Evolutionary conservation across 2,797 vertebrate genomes (phyloP).

Genomic region (Chrosomus eos): DNA sequence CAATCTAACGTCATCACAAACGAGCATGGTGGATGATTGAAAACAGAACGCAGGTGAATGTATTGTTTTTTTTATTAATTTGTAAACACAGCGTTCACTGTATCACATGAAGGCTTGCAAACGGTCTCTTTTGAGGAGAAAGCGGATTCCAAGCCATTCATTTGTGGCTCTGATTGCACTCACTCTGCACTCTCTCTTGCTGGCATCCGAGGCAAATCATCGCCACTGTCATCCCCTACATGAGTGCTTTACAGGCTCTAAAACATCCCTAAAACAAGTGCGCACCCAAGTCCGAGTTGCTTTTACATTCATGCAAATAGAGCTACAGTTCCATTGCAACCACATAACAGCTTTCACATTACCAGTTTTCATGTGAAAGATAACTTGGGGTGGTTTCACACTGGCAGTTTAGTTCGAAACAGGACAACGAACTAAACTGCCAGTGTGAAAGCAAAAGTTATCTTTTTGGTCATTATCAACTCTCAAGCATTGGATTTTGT

Average conservation of each 20-base stretch:
- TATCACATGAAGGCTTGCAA: neutral
- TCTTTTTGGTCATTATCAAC: neutral
- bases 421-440: neutral
- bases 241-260: neutral
- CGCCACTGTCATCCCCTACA: neutral
- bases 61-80: neutral
- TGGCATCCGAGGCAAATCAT: neutral
- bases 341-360: too few species aligned
- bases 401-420: too few species aligned
- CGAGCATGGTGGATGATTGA: neutral
- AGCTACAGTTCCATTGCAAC: neutral
- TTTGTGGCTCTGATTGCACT: neutral
- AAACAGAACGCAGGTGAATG: neutral
- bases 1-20: neutral
- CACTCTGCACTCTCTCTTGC: neutral
- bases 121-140: neutral
- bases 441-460: neutral
- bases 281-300: neutral
- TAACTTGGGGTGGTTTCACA: too few species aligned
- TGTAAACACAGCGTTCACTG: neutral
- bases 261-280: neutral
- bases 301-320: neutral
- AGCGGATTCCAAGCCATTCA: neutral
- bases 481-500: neutral
- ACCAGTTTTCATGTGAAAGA: neutral